These are phyloP conservation scores for Silvanus unidentatus DNA, from an alignment of 2,888 invertebrate species.

Conservation along the genomic window DNA sequence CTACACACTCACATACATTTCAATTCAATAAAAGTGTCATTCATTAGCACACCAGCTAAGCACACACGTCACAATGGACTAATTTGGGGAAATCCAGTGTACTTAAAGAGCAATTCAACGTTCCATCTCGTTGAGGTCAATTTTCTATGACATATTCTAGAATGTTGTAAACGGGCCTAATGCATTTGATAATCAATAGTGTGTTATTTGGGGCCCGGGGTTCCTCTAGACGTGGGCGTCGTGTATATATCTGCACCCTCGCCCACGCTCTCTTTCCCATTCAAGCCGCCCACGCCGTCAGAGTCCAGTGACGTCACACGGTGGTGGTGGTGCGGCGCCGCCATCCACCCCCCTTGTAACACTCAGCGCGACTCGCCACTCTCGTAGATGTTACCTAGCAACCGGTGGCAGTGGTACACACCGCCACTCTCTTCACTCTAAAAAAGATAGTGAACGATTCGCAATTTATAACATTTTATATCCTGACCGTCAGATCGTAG, in stretches of 20 bases:
- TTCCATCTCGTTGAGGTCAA: no score
- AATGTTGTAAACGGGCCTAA: slow-evolving; percentile 3
- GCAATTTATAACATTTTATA: not conserved
- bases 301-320: slow-evolving; percentile 54
- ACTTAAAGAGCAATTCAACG: no score
- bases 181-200: slow-evolving; percentile 11
- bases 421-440: not conserved
- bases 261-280: slow-evolving; percentile 40
- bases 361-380: not conserved
- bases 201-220: slow-evolving; percentile 30
- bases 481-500: not conserved
- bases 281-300: slow-evolving; percentile 44
- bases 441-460: slow-evolving; percentile 7
- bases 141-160: slow-evolving; percentile 8
- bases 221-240: slow-evolving; percentile 26
- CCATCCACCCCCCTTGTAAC: slow-evolving; percentile 33
- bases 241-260: slow-evolving; percentile 29
- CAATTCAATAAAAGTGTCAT: no score
- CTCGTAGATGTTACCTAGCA: slow-evolving; percentile 20
- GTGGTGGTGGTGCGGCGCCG: no score
- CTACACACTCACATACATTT: no score
- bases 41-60: no score
- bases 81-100: no score
- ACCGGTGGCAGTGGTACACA: slow-evolving; percentile 13
- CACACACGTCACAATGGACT: no score